Evolutionary conservation across 2,888 invertebrate genomes (phyloP), one percentile per base, ranked within the genome.

Genomic region (Isotomurus palustris): DNA sequence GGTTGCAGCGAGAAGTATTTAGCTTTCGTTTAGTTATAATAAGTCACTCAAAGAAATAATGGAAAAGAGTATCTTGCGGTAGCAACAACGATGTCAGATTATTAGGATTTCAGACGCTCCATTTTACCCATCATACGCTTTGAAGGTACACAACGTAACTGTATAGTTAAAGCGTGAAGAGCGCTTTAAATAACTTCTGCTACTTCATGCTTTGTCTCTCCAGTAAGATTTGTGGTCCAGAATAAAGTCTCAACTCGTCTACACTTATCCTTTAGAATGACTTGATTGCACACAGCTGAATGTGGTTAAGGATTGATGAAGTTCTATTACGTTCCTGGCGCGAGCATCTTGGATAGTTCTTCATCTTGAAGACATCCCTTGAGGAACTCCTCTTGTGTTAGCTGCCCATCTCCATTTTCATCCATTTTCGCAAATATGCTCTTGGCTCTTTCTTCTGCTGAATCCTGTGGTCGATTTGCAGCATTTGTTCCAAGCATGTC

Each of bases 371-470:
- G 85, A 77, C 96, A 96, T 60, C 95, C 96, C 78, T 95, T 93
- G 65, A 96, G 84, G 79, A 96, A 96, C 81, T 99, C 97, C 70
- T 96, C 94, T 79, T 95, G 92, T 69, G 94, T 94, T 74, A 96
- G 83, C 77, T 95, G 94, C 61, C 96, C 96, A 78, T 99, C 97
- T 25, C 56, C 53, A 35, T 99, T 97, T 75, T 93, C 91, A 77
- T 99, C 97, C 97, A 99, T 97, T 79, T 95, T 95, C 61, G 93
- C 93, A 79, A 99, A 99, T 73, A 99, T 99, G 78, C 95, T 96
- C 81, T 94, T 93, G 71, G 97, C 97, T 71, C 97, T 82, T 75
- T 96, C 95, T 76, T 96, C 94, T 27, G 97, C 96, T 21, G 94
- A 92, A 76, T 93, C 94, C 38, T 91, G 91, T 47, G 94, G 92